Evolutionary conservation across 2,113 vertebrate species (phyloP).

Genomic region (Ranitomeya variabilis): DNA sequence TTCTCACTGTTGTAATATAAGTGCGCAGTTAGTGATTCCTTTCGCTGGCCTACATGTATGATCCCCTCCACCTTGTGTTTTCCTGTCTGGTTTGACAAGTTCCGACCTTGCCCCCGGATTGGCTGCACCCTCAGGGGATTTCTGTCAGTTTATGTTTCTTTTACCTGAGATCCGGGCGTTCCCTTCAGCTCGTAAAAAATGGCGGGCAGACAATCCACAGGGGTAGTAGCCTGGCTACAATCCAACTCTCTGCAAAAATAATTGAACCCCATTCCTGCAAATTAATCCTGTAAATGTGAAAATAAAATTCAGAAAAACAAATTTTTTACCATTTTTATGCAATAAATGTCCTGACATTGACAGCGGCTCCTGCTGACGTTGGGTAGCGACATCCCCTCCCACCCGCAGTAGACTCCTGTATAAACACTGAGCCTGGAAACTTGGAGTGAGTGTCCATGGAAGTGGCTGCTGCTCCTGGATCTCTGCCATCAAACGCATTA

Average conservation of each 20-base stretch:
- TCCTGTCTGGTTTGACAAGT: conserved; percentile 8
- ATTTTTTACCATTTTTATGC: no score
- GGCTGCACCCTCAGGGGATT: neutral
- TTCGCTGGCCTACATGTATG: no score
- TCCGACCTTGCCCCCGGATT: neutral
- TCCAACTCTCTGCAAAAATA: neutral
- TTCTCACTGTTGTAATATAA: no score
- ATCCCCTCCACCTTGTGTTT: no score
- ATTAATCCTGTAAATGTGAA: no score
- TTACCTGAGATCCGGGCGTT: conserved; percentile 16
- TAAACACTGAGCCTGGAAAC: conserved; percentile 51
- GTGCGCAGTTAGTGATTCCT: no score
- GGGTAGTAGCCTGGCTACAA: neutral
- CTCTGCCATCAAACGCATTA: conserved; percentile 14
- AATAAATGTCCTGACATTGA: no score
- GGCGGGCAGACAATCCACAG: neutral
- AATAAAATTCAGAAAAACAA: no score
- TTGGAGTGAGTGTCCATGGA: conserved; percentile 38
- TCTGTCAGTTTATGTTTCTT: neutral
- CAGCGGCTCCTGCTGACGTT: neutral
- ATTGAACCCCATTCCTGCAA: no score
- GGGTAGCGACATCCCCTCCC: neutral
- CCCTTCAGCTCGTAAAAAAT: neutral
- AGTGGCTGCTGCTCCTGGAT: conserved; percentile 14
- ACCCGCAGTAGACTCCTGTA: neutral